Percentiles rank a stretch among this genome's conserved stretches.
Conservation (phyloP, 2,888 invertebrate genomes). For the Brenthis ino region DNA sequence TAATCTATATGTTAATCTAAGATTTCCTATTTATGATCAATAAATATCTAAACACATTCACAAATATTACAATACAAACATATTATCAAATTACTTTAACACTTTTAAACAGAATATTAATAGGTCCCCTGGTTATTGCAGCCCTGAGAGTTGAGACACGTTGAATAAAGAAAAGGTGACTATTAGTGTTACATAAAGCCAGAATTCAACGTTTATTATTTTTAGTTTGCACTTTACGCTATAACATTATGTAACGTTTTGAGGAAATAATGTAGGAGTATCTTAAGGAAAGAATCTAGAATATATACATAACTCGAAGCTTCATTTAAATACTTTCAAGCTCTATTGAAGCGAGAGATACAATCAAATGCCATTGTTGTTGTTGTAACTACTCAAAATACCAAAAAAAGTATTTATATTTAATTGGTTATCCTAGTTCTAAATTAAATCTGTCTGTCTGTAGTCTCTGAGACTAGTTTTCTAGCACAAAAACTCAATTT, state of each 20-base stretch:
- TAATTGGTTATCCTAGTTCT: too few species aligned
- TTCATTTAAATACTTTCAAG: neutral
- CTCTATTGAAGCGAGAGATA: neutral
- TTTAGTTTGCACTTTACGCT: slow-evolving; percentile 18
- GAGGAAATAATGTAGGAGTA: neutral
- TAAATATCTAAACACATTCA: too few species aligned
- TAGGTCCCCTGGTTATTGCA: neutral
- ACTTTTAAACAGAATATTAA: neutral
- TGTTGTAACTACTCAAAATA: neutral
- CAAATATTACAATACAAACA: too few species aligned
- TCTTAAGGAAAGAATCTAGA: slow-evolving; percentile 2
- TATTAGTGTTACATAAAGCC: slow-evolving; percentile 13
- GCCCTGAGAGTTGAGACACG: neutral
- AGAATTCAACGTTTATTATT: slow-evolving; percentile 14
- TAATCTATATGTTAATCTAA: too few species aligned
- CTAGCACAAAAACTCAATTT: too few species aligned
- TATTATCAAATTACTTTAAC: too few species aligned
- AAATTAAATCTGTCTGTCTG: too few species aligned
- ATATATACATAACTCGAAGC: too few species aligned
- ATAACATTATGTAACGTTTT: neutral
- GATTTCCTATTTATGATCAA: too few species aligned
- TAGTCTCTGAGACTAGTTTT: too few species aligned
- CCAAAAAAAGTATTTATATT: neutral
- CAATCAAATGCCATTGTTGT: neutral
- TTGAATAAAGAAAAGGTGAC: slow-evolving; percentile 9